Evolutionary conservation across 2,113 vertebrate species (phyloP), one percentile per base, ranked within the genome.

Genomic region (Rhinogobius similis): DNA sequence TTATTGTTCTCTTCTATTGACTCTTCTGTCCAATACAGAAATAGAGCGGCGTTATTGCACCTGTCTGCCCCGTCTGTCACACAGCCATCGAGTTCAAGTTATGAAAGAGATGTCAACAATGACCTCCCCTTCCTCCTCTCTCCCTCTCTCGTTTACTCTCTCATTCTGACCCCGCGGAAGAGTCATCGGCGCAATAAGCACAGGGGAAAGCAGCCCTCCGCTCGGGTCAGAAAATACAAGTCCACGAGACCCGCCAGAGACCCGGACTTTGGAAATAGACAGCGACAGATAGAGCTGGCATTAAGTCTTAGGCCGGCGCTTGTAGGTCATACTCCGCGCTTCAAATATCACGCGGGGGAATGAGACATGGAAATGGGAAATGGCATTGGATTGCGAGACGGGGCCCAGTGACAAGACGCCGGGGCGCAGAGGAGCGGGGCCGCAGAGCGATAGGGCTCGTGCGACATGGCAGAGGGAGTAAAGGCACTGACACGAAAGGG

Each of bases 401-500:
- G 69, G 58, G 73, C 77, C 79, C 78, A 81, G 82, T 84, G 82
- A 89, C 82, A 82, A 70, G 77, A 77, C 76, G 82, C 32, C 84
- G 9, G 9, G 48, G 64, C 62, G 69, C 44, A 72, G 72, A 44
- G 48, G 72, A 79, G 53, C 72, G 32, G 59, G 58, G 72, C 72
- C 79, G 48, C 26, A 75, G 61, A 16, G 78, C 46, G 78, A 85
- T 65, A 82, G 81, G 81, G 75, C 81, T 82, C 66, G 65, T 73
- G 82, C 89, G 85, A 90, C 87, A 85, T 86, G 8, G 73, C 44
- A 23, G 65, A 70, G 55, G 77, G 62, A 72, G 52, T 77, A 65
- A 81, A 74, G 73, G 69, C 88, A 78, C 87, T 90, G 92, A 92
- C 91, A 89, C 1, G 43, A n/a, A n/a, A n/a, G 29, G 29, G 32